Evolutionary conservation across 2,888 invertebrate species (phyloP), one percentile per base, ranked within the genome.

Genomic region (Eristalinus aeneus): DNA sequence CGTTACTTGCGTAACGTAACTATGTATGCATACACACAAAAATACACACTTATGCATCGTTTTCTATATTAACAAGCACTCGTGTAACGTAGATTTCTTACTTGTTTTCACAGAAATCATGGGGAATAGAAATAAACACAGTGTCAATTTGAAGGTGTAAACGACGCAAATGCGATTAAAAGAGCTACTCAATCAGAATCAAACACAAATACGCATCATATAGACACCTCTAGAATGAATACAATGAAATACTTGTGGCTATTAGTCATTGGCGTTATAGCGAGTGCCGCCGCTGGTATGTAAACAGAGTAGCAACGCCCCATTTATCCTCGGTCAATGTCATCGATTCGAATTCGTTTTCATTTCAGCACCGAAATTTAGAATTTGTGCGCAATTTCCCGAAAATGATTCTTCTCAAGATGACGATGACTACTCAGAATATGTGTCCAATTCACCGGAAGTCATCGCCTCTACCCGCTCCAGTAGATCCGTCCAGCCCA

Each of bases 321-420:
- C 46, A 16, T 20, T 16, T 20, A 46, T 46, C 16, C 46, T 4
- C 46, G n/a, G 46, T 8, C 6, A 8, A 22, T 34, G 12, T 12
- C 16, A 65, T 46, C 39, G 39, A 11, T 11, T 10, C 31, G 61
- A 39, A 60, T 39, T 11, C 16, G 6, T 58, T 12, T 31, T 6
- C 27, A 32, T 74, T 80, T 31, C 39, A 86, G 86, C 74, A 6
- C 86, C 86, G n/a, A 81, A 73, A 46, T 36, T 74, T 11, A 81
- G 77, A 36, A 82, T 74, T 10, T 86, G 86, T 36, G 86, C 82
- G 16, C 68, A 82, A 11, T 86, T 65, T 34, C 64, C 86, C 4
- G 82, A 82, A n/a, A 61, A 77, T 32, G 86, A 86, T 22, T 86
- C 86, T 11, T 81, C 82, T 0, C 86, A 86, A 32, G 86, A 86